Percentiles rank a stretch among this genome's conserved stretches.
phyloP scores from a whole-genome alignment of 2,113 vertebrate species.

The Actenoides hombroni region DNA sequence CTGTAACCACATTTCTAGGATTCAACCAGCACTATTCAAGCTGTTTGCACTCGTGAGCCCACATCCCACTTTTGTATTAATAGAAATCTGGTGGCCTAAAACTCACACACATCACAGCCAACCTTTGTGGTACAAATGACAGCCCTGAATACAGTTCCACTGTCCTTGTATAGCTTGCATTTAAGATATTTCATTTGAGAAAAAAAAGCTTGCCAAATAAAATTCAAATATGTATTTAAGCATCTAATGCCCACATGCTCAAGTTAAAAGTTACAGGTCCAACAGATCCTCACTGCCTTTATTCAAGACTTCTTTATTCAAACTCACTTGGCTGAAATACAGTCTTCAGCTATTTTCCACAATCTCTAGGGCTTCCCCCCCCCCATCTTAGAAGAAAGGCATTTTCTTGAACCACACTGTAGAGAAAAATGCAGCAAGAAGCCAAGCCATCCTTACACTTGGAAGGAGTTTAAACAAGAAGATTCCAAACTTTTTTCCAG shows the following conservation, averaged over 20 bases:
- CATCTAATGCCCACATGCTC: not conserved
- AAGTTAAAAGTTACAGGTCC: not conserved
- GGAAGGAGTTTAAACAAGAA: constrained; percentile 46
- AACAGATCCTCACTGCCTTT: not conserved
- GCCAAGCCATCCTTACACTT: constrained; percentile 33
- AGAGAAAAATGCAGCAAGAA: constrained; percentile 51
- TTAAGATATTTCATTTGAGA: not conserved
- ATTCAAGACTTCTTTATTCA: not conserved
- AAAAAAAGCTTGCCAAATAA: not conserved
- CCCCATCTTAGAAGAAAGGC: constrained; percentile 15
- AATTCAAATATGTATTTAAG: not conserved
- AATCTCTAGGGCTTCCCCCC: constrained; percentile 22
- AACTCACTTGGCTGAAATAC: not conserved
- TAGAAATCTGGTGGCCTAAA: not conserved
- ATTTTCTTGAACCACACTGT: constrained; percentile 52
- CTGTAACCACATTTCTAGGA: not conserved
- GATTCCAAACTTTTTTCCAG: constrained; percentile 23
- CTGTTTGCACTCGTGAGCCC: not conserved
- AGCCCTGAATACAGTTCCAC: not conserved
- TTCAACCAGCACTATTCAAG: not conserved
- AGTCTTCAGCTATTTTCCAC: constrained; percentile 38
- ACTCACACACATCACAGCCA: not conserved
- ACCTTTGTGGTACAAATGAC: not conserved
- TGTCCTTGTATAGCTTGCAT: not conserved
- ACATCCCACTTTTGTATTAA: not conserved